These are phyloP conservation scores for Muschampia plurimacula DNA, from an alignment of 2,888 invertebrate genomes.

Conservation along the genomic window DNA sequence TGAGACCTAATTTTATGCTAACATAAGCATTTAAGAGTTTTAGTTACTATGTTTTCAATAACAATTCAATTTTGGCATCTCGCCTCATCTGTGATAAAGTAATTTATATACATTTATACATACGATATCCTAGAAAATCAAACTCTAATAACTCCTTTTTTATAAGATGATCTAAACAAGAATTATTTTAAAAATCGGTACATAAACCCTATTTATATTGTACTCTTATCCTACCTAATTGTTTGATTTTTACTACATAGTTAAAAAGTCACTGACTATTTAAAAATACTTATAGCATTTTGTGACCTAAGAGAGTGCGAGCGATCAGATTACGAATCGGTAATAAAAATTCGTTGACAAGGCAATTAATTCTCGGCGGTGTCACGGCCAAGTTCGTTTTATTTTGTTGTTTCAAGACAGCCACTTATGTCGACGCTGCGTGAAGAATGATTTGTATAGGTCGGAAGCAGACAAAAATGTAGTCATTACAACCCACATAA, in stretches of 20 bases:
- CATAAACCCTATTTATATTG: too few species aligned
- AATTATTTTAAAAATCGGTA: too few species aligned
- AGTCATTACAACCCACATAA: not conserved
- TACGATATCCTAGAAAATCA: too few species aligned
- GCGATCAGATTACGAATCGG: constrained; percentile 7
- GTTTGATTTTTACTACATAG: not conserved
- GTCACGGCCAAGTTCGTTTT: constrained; percentile 4
- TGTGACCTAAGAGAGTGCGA: not conserved
- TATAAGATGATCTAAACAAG: too few species aligned
- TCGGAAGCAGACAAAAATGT: not conserved
- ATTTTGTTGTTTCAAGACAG: not conserved
- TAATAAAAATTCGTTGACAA: constrained; percentile 20
- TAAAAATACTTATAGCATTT: not conserved
- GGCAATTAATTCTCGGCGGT: constrained; percentile 1
- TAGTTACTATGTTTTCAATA: too few species aligned
- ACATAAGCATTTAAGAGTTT: not conserved
- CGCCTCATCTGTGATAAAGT: not conserved
- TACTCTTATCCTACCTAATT: too few species aligned
- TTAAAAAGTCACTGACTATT: not conserved
- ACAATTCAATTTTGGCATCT: too few species aligned
- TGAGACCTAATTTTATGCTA: not conserved
- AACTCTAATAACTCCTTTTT: too few species aligned
- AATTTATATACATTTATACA: too few species aligned
- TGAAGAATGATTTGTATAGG: not conserved
- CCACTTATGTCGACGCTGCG: not conserved